Evolutionary conservation across 2,888 invertebrate species (phyloP), one percentile per base, ranked within the genome.

Genomic region (Epirrhoe tristata): DNA sequence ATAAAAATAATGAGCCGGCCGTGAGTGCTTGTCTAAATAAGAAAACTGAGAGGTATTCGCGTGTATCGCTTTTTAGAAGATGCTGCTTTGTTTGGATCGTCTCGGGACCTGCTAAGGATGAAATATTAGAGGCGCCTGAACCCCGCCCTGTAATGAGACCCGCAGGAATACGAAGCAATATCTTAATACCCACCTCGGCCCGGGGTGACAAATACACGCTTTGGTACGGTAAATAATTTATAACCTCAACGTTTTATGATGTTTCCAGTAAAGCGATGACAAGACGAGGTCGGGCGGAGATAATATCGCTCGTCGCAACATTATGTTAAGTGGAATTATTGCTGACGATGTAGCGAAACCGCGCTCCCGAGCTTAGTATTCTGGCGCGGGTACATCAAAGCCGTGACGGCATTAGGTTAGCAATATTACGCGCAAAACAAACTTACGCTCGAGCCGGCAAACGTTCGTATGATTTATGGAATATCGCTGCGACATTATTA

Each of bases 201-300:
- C 81, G 80, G 81, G 84, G 88, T 91, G 92, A 93, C 91, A 91
- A 92, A 92, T 91, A 89, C 88, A 82, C 83, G 89, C 86, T 86
- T 84, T 84, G 83, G 86, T 90, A 91, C 86, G 84, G 90, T 90
- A 87, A 88, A 91, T 92, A 91, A 93, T 92, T 91, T 92, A 92
- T 90, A 89, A 90, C 86, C 84, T 81, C 81, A 80, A 71, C 81
- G 81, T 84, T 85, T 86, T 87, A 86, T 84, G 84, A 82, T 82
- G 83, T 84, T 86, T 78, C 81, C 81, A 83, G 76, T 78, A 74
- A 80, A 76, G 78, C 80, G 89, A 84, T 86, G 89, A 91, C 90
- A 89, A 84, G 83, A 75, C 77, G 76, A 80, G 79, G 76, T 78
- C 74, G 79, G 77, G 63, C 12, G 52, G 32, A 58, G 72, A 82